phyloP scores from a whole-genome alignment of 2,113 vertebrate genomes.

The Micronycteris hirsuta region DNA sequence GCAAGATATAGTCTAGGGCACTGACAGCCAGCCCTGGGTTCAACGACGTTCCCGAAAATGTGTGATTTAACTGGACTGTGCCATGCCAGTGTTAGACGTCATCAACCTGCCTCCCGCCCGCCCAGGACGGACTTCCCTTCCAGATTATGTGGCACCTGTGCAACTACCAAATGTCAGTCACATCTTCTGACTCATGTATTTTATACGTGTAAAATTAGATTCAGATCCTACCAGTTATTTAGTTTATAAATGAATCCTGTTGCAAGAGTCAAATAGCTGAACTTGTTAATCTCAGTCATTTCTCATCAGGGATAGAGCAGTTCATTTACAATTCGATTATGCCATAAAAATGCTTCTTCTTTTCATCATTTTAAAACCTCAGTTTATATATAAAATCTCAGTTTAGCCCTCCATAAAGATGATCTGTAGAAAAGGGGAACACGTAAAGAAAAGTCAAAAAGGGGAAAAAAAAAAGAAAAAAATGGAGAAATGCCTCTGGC shows the following conservation, averaged over 20 bases:
- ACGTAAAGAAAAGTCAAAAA: background rate
- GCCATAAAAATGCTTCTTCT: background rate
- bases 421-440: background rate
- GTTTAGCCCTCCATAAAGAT: background rate
- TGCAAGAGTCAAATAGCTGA: background rate
- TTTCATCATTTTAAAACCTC: background rate
- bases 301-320: background rate
- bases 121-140: conserved; percentile 59
- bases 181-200: background rate
- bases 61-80: background rate
- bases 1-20: background rate
- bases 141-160: conserved; percentile 4
- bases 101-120: background rate
- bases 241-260: background rate
- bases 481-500: background rate
- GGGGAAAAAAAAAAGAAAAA: background rate
- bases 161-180: conserved; percentile 39
- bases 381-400: background rate
- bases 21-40: background rate
- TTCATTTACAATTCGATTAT: background rate
- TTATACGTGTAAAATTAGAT: background rate
- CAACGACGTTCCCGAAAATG: background rate
- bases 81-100: conserved; percentile 57
- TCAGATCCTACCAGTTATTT: background rate
- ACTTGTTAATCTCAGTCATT: background rate